Percentiles rank a stretch among this genome's conserved stretches.
These are phyloP conservation scores for Karalla daura DNA, from an alignment of 2,797 vertebrate genomes.

Conservation along the genomic window DNA sequence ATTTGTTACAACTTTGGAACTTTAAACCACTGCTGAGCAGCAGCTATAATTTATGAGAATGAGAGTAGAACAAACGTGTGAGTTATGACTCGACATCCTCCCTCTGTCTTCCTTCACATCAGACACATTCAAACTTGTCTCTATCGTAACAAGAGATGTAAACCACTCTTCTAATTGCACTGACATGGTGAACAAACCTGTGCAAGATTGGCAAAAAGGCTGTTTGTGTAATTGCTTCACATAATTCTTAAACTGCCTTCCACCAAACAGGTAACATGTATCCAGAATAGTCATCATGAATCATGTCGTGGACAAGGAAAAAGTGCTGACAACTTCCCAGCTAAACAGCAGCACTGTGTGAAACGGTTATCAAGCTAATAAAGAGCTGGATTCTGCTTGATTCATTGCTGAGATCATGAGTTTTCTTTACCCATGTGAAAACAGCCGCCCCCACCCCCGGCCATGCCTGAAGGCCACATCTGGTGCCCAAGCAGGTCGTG, in stretches of 20 bases:
- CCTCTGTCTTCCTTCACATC: background rate
- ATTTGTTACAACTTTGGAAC: too few relatives aligned
- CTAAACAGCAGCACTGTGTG: too few relatives aligned
- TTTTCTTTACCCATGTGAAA: background rate
- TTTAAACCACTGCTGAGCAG: background rate
- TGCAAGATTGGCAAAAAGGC: background rate
- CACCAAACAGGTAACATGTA: background rate
- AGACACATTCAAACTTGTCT: background rate
- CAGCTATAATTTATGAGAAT: too few relatives aligned
- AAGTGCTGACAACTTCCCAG: background rate
- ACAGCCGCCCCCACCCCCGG: background rate
- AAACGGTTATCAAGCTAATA: too few relatives aligned
- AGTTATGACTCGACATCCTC: background rate
- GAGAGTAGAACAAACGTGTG: background rate
- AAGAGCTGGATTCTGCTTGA: background rate
- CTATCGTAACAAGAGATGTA: background rate
- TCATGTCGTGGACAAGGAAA: background rate
- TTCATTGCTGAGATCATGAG: background rate
- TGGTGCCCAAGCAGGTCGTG: slow-evolving; percentile 36
- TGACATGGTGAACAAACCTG: background rate
- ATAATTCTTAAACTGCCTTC: background rate
- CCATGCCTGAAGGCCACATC: slow-evolving; percentile 5
- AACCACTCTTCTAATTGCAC: background rate
- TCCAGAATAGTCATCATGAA: background rate
- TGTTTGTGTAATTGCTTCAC: background rate